Conservation (phyloP, 1,140 invertebrate species). For the Sweltsa coloradensis region DNA sequence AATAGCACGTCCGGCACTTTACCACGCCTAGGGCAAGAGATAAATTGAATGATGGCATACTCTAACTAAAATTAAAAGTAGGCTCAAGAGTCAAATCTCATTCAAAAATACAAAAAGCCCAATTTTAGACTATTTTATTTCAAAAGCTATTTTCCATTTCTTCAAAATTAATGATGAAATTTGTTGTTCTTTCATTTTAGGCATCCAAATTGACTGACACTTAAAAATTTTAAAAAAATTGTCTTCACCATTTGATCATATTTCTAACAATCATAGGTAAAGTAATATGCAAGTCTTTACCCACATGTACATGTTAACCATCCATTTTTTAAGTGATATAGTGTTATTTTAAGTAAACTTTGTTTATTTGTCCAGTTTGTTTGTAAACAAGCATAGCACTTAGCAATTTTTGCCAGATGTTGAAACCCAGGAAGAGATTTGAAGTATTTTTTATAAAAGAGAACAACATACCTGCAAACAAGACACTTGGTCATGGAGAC, state of each 20-base stretch:
- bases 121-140: not conserved
- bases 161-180: not conserved
- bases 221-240: too few species aligned
- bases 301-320: too few species aligned
- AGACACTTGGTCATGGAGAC: conserved; percentile 52
- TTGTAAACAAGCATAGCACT: too few species aligned
- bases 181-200: not conserved
- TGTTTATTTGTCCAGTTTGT: too few species aligned
- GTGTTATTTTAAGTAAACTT: too few species aligned
- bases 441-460: not conserved
- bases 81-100: not conserved
- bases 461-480: conserved; percentile 45
- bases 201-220: too few species aligned
- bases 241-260: too few species aligned
- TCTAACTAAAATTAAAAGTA: conserved; percentile 6
- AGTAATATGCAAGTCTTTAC: too few species aligned
- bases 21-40: conserved; percentile 42
- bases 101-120: too few species aligned
- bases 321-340: too few species aligned
- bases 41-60: not conserved
- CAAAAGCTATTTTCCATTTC: not conserved
- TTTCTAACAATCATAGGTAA: too few species aligned
- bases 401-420: not conserved
- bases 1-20: conserved; percentile 85
- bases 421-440: not conserved